A percentile compares a stretch with the other conserved stretches of the same genome.
Conservation (phyloP, 1,140 invertebrate species). For the Polypedilum vanderplanki region DNA sequence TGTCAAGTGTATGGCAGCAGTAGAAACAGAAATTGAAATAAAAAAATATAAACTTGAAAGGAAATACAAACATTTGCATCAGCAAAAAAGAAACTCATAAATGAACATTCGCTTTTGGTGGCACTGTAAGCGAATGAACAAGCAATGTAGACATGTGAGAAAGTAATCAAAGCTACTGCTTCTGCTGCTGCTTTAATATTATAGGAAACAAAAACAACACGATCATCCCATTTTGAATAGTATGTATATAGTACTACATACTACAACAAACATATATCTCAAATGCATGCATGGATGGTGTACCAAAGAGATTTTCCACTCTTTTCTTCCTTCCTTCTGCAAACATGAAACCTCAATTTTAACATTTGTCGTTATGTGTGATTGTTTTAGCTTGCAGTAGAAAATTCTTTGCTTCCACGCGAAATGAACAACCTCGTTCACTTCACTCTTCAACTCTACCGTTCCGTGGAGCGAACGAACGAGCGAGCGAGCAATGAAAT, state of each 20-base stretch:
- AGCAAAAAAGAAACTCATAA: not conserved
- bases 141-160: not conserved
- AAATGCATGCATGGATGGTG: not conserved
- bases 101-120: not conserved
- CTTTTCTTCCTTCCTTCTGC: not conserved
- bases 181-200: not conserved
- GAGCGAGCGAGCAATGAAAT: not conserved
- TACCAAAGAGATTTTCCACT: slow-evolving; percentile 17
- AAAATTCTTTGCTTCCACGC: not conserved
- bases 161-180: slow-evolving; percentile 1
- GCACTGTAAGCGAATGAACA: not conserved
- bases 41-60: slow-evolving; percentile 1
- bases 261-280: not conserved
- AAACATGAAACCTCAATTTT: slow-evolving; percentile 19
- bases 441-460: not conserved
- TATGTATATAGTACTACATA: not conserved
- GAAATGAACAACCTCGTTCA: not conserved
- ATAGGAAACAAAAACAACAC: not conserved
- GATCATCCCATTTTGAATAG: not conserved
- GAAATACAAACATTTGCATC: slow-evolving; percentile 15
- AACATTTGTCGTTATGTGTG: slow-evolving; percentile 12
- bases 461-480: not conserved
- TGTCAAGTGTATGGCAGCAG: no score
- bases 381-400: not conserved
- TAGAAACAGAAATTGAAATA: not conserved